These are phyloP conservation scores for Chaetoderma sp. DNA, from an alignment of 2,888 invertebrate genomes.

Conservation along the genomic window DNA sequence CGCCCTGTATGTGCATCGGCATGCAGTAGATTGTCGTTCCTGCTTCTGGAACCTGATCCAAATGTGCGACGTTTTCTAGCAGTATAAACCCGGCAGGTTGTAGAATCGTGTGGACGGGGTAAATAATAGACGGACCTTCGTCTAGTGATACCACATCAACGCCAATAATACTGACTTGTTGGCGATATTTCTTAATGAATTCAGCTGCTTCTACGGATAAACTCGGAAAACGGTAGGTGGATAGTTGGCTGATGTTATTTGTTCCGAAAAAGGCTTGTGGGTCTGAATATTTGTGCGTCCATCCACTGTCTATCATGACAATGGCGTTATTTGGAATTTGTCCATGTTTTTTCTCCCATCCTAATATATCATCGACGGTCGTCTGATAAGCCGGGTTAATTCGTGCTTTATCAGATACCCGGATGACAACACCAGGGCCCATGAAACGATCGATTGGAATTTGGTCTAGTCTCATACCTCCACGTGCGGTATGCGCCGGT, in stretches of 20 bases:
- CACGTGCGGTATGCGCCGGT: constrained; percentile 1
- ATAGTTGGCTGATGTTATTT: not conserved
- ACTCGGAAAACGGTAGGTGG: not conserved
- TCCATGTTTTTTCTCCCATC: constrained; percentile 22
- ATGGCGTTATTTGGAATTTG: constrained; percentile 21
- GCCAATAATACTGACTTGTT: not conserved
- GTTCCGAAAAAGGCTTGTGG: not conserved
- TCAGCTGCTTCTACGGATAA: not conserved
- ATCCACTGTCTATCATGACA: constrained; percentile 21
- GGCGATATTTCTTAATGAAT: not conserved
- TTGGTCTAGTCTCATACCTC: constrained; percentile 6
- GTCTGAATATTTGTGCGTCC: constrained; percentile 5
- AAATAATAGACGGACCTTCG: not conserved
- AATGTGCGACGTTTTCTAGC: not conserved
- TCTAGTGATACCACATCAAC: not conserved
- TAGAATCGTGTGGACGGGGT: not conserved
- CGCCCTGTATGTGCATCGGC: not conserved
- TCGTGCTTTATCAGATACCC: constrained; percentile 12
- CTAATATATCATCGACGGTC: constrained; percentile 10
- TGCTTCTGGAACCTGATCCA: not conserved
- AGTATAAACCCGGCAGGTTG: not conserved
- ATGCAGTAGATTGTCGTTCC: not conserved
- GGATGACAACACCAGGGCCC: constrained; percentile 26
- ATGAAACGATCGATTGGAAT: constrained; percentile 21
- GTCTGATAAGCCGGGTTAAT: constrained; percentile 18